Conservation (phyloP, 1,140 invertebrate genomes). For the Bactericera cockerelli region DNA sequence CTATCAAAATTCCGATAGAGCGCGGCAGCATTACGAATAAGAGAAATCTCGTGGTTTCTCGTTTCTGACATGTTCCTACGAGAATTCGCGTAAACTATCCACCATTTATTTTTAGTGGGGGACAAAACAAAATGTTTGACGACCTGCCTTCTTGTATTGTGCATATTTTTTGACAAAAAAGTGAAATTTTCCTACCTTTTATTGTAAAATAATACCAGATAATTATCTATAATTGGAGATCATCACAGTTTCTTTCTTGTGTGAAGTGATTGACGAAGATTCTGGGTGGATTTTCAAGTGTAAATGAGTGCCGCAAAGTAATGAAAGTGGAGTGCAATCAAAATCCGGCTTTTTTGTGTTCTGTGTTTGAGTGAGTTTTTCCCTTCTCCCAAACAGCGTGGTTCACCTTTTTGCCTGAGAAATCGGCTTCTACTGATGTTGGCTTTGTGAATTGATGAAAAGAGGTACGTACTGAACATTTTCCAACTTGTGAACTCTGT, state of each 20-base stretch:
- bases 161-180: slow-evolving; percentile 5
- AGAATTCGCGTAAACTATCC: slow-evolving; percentile 7
- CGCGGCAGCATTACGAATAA: background rate
- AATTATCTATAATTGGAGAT: too few relatives aligned
- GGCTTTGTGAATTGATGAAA: too few relatives aligned
- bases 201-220: background rate
- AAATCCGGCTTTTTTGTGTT: slow-evolving; percentile 6
- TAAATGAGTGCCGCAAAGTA: too few relatives aligned
- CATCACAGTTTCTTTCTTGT: too few relatives aligned
- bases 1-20: background rate
- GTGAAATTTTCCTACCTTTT: slow-evolving; percentile 2
- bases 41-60: background rate
- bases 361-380: slow-evolving; percentile 4
- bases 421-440: too few relatives aligned
- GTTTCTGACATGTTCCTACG: background rate
- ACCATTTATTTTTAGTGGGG: slow-evolving; percentile 9
- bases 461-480: too few relatives aligned
- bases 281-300: too few relatives aligned
- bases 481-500: too few relatives aligned
- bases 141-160: slow-evolving; percentile 3
- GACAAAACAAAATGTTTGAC: slow-evolving; percentile 1
- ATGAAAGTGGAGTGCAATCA: background rate
- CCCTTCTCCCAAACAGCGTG: background rate
- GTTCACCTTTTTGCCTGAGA: background rate
- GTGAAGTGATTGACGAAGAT: too few relatives aligned